These are phyloP conservation scores for Phthorimaea operculella DNA, from an alignment of 1,140 invertebrate genomes.

Conservation along the genomic window DNA sequence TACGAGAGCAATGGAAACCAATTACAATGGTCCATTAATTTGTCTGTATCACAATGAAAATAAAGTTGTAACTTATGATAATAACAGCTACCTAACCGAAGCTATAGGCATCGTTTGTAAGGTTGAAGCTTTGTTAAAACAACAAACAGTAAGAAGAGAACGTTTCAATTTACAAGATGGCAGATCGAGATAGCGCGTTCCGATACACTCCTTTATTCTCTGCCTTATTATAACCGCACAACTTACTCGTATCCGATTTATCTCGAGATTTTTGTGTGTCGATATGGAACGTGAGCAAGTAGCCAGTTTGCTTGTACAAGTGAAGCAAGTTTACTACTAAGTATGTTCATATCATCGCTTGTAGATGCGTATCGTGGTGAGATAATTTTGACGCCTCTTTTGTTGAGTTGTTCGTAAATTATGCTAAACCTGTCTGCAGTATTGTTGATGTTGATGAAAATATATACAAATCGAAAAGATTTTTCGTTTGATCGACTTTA, in stretches of 20 bases:
- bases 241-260: conserved; percentile 61
- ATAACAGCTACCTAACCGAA: too few relatives aligned
- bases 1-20: too few relatives aligned
- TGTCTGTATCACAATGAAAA: too few relatives aligned
- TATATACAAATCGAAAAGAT: too few relatives aligned
- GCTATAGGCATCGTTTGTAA: too few relatives aligned
- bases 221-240: conserved; percentile 55
- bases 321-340: conserved; percentile 6
- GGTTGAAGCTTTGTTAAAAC: conserved; percentile 6
- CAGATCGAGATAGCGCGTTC: conserved; percentile 40
- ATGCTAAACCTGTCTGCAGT: too few relatives aligned
- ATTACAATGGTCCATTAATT: too few relatives aligned
- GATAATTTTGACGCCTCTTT: conserved; percentile 1
- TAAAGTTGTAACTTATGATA: too few relatives aligned
- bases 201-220: conserved; percentile 47
- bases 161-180: conserved; percentile 63
- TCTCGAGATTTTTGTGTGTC: conserved; percentile 56
- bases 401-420: neutral
- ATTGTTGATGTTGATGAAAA: too few relatives aligned
- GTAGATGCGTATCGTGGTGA: conserved; percentile 18
- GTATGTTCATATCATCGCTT: conserved; percentile 11
- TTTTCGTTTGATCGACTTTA: too few relatives aligned
- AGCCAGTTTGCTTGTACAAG: neutral
- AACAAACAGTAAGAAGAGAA: conserved; percentile 44
- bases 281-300: conserved; percentile 37